Percentiles rank a stretch among this genome's conserved stretches.
Conservation (phyloP, 2,888 invertebrate species). For the Sesia apiformis region DNA sequence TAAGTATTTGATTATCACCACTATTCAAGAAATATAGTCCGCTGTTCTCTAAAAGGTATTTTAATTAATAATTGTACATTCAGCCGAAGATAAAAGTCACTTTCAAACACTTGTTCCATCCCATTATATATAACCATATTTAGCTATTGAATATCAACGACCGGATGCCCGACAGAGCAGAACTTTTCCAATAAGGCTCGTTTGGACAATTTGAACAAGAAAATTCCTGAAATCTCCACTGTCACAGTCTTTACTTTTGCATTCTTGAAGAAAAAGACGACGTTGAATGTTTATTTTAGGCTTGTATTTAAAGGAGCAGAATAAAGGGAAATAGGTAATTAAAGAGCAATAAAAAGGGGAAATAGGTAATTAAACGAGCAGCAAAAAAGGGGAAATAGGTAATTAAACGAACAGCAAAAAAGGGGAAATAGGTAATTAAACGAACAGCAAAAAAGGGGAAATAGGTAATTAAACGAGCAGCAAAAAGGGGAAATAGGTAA, state of each 20-base stretch:
- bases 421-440: no score
- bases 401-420: no score
- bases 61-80: neutral
- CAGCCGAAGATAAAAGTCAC: neutral
- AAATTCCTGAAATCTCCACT: constrained; percentile 16
- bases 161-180: constrained; percentile 1
- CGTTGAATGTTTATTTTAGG: neutral
- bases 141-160: constrained; percentile 8
- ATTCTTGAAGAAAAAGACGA: constrained; percentile 8
- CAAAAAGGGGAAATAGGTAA: no score
- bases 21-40: no score
- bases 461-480: no score
- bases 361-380: no score
- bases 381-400: no score
- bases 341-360: no score
- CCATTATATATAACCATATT: neutral
- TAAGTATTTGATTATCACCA: no score
- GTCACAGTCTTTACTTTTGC: constrained; percentile 19
- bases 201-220: constrained; percentile 5
- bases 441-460: no score
- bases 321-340: no score
- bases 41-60: neutral
- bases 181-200: constrained; percentile 9
- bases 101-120: neutral
- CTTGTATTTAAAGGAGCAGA: no score